Base-by-base conservation (phyloP, 2,888 invertebrate species). In the Dicranocentrus wangi region DNA sequence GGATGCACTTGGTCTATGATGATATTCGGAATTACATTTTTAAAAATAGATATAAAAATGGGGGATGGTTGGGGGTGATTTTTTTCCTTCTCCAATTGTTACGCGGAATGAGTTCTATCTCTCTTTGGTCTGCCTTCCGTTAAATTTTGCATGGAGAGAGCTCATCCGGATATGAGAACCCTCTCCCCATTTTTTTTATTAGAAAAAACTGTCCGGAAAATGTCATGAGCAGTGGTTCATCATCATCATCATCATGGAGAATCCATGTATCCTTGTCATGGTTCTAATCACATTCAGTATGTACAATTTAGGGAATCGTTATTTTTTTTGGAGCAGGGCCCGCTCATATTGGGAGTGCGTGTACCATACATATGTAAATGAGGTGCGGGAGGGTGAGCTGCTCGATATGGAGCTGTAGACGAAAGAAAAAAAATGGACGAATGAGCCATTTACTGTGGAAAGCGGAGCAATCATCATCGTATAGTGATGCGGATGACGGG, bases 331-430 rank as follows among this genome's bases (percentile, higher is more conserved):
- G 32, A 32, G 28, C 61, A 32, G 19, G 13, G 32, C 32, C 39
- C 25, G 66, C 25, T 25, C 42, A 32, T 69, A 58, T n/a, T 0
- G 23, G 47, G 25, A 1, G 27, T 58, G 19, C 21, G n/a, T n/a
- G n/a, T n/a, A n/a, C 61, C 63, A 65, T 77, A 39, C 75, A 66
- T 83, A 83, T 85, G 85, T 73, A 83, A 83, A 83, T 83, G 82
- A 80, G 80, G 83, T 81, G 83, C 63, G 69, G 68, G 77, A 72
- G 78, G 80, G 80, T 69, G 68, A 60, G 61, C 13, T n/a, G n/a
- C n/a, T 55, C 13, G 69, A 25, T 39, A 55, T 66, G n/a, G n/a
- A 51, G 7, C 51, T 51, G 32, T 70, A 71, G 76, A 81, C 70
- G 69, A 58, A 58, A 80, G 61, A 1, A 80, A 80, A 75, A 83